These are phyloP conservation scores for Zeugodacus cucurbitae DNA, from an alignment of 1,140 invertebrate genomes.

Conservation along the genomic window DNA sequence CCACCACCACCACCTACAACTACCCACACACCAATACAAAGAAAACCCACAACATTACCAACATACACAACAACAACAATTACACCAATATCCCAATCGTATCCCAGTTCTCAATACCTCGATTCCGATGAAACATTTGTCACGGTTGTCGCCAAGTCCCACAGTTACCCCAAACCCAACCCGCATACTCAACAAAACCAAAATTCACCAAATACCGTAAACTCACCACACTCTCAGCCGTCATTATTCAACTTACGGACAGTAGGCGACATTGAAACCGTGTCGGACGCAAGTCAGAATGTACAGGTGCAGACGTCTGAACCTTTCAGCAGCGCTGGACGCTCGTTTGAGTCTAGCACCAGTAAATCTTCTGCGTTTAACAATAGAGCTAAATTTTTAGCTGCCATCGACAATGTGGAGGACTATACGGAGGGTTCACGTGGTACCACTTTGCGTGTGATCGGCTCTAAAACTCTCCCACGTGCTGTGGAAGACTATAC, in stretches of 20 bases:
- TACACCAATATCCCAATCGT: slow-evolving; percentile 48
- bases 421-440: slow-evolving; percentile 45
- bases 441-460: too few species aligned
- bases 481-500: slow-evolving; percentile 46
- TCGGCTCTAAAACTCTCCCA: too few species aligned
- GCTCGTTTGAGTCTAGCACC: slow-evolving; percentile 48
- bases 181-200: neutral
- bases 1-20: neutral
- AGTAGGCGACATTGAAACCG: slow-evolving; percentile 50
- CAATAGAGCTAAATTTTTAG: neutral
- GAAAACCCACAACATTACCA: slow-evolving; percentile 24
- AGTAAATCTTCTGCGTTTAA: neutral
- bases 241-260: slow-evolving; percentile 40
- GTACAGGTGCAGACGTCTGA: slow-evolving; percentile 52
- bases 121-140: neutral
- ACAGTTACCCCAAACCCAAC: slow-evolving; percentile 4
- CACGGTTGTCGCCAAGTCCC: neutral
- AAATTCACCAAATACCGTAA: neutral
- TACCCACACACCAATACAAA: slow-evolving; percentile 42
- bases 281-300: slow-evolving; percentile 56
- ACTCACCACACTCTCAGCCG: neutral
- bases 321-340: slow-evolving; percentile 47
- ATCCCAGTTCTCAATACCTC: slow-evolving; percentile 42
- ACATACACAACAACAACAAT: neutral
- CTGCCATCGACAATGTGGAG: slow-evolving; percentile 46